Percentiles rank a stretch among this genome's conserved stretches.
phyloP scores from a whole-genome alignment of 1,140 invertebrate genomes.

The Heterodera schachtii region DNA sequence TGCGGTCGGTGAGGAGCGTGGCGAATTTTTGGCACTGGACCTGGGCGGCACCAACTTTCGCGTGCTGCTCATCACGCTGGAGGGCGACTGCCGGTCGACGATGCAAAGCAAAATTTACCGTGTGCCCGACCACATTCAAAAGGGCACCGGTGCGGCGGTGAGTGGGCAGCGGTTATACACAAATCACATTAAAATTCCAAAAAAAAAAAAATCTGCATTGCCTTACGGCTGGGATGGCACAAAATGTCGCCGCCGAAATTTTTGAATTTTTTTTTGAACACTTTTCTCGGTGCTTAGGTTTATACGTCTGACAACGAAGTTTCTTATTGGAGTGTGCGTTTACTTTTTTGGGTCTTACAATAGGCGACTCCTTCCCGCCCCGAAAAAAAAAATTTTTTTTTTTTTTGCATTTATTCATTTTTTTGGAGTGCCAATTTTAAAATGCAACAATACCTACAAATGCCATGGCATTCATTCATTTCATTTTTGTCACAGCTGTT shows the following conservation, averaged over 20 bases:
- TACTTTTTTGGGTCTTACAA: too few species aligned
- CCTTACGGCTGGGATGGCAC: too few species aligned
- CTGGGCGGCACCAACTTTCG: slow-evolving; percentile 98
- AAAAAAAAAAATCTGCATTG: too few species aligned
- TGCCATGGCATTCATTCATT: neutral
- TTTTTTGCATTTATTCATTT: too few species aligned
- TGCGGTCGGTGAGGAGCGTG: slow-evolving; percentile 91
- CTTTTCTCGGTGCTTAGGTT: too few species aligned
- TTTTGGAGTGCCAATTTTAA: neutral
- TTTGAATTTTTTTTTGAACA: too few species aligned
- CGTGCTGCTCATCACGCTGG: slow-evolving; percentile 85
- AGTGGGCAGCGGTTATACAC: neutral
- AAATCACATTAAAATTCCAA: too few species aligned
- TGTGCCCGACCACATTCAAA: slow-evolving; percentile 80
- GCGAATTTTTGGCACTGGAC: slow-evolving; percentile 94
- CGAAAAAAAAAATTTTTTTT: too few species aligned
- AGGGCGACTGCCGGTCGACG: slow-evolving; percentile 67
- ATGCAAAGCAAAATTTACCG: slow-evolving; percentile 97
- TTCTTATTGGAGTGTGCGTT: too few species aligned
- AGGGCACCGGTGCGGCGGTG: slow-evolving; percentile 57
- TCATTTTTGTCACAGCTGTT: slow-evolving; percentile 75
- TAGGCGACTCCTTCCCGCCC: too few species aligned
- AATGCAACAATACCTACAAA: neutral
- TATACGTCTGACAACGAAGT: too few species aligned
- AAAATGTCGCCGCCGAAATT: too few species aligned